Evolutionary conservation across 2,888 invertebrate species (phyloP).

Genomic region (Fragum whitleyi): DNA sequence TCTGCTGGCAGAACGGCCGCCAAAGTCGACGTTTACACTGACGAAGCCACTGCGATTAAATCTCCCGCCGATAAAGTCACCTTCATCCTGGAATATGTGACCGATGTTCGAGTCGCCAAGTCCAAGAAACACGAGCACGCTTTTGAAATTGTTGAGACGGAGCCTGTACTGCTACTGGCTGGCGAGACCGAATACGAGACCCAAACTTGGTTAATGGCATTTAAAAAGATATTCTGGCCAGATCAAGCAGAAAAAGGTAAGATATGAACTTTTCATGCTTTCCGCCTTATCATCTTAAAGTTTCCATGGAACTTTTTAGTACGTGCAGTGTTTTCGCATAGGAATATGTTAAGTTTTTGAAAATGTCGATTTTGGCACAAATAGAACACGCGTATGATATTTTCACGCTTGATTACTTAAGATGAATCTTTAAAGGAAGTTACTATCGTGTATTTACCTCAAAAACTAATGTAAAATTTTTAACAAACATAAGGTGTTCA

Average conservation of each 20-base stretch:
- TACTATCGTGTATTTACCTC: no score
- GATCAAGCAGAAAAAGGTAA: slow-evolving; percentile 55
- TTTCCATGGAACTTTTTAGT: no score
- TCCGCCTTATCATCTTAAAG: no score
- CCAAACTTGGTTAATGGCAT: slow-evolving; percentile 72
- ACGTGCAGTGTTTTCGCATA: no score
- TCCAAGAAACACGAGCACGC: slow-evolving; percentile 76
- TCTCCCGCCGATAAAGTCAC: slow-evolving; percentile 71
- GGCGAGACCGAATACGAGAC: slow-evolving; percentile 71
- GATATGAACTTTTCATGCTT: no score
- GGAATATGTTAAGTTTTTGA: no score
- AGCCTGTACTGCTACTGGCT: slow-evolving; percentile 74
- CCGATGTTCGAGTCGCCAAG: slow-evolving; percentile 67
- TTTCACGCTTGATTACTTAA: no score
- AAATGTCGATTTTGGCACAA: no score
- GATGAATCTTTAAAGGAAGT: no score
- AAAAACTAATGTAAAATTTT: no score
- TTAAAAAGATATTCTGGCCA: slow-evolving; percentile 75
- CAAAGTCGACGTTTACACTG: slow-evolving; percentile 73
- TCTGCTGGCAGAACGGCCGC: slow-evolving; percentile 71
- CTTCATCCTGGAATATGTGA: slow-evolving; percentile 75
- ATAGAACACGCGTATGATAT: no score
- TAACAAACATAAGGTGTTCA: no score
- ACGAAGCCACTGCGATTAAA: slow-evolving; percentile 65
- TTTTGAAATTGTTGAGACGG: slow-evolving; percentile 75